Conservation (phyloP, 2,113 vertebrate species). For the Leuciscus idus region DNA sequence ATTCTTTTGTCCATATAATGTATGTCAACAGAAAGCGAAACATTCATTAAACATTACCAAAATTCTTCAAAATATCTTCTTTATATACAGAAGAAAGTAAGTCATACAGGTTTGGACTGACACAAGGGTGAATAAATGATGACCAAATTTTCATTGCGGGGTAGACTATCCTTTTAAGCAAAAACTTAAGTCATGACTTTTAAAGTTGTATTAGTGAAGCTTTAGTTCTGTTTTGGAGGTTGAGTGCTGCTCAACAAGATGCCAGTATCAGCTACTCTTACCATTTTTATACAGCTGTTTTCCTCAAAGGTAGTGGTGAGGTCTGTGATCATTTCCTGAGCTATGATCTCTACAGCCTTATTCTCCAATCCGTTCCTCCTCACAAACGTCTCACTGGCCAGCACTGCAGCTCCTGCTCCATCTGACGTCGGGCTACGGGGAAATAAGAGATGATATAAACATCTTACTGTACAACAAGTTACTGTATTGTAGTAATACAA, state of each 20-base stretch:
- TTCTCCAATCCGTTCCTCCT: constrained; percentile 76
- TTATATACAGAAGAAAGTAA: background rate
- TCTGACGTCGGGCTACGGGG: constrained; percentile 87
- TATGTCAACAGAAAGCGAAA: background rate
- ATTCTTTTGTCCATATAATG: background rate
- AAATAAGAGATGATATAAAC: background rate
- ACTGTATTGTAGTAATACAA: background rate
- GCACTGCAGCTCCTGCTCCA: constrained; percentile 89
- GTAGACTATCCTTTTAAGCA: background rate
- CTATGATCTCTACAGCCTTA: constrained; percentile 92
- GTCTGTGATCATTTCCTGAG: constrained; percentile 96
- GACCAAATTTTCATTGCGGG: background rate
- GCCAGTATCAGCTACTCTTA: constrained; percentile 59
- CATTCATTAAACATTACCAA: background rate
- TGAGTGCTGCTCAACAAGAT: background rate
- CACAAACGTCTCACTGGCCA: constrained; percentile 89
- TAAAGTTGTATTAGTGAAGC: background rate
- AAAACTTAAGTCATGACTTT: background rate
- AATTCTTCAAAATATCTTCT: background rate
- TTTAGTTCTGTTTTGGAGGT: background rate
- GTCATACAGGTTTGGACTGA: background rate
- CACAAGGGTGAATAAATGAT: background rate
- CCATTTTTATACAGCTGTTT: constrained; percentile 88
- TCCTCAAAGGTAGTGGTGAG: constrained; percentile 84
- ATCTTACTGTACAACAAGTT: background rate